Conservation (phyloP, 2,113 vertebrate species). For the Leucoraja erinaceus region DNA sequence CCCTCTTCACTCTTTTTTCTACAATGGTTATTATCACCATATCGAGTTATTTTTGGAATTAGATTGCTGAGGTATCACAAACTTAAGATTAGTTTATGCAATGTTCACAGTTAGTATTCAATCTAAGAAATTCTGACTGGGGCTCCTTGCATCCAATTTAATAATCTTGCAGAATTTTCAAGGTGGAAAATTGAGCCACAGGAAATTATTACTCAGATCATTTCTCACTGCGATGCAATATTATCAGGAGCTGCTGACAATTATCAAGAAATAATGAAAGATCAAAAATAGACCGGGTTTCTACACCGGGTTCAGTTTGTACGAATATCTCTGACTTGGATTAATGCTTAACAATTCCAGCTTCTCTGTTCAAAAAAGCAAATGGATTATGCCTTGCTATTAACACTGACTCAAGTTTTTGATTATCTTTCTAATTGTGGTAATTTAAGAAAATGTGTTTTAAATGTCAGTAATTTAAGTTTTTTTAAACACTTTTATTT, state of each 20-base stretch:
- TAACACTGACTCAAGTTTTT: neutral
- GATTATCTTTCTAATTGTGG: neutral
- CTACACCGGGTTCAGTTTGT: neutral
- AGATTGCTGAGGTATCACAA: neutral
- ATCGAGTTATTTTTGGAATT: neutral
- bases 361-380: neutral
- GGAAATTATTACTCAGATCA: neutral
- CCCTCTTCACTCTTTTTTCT: no score
- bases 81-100: neutral
- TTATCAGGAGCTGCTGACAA: neutral
- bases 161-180: neutral
- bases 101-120: neutral
- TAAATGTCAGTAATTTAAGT: neutral
- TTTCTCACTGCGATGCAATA: neutral
- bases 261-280: neutral
- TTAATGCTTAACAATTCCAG: neutral
- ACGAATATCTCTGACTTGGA: neutral
- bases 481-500: neutral
- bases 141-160: neutral
- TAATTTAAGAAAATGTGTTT: neutral
- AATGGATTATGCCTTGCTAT: neutral
- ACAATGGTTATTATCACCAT: neutral
- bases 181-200: neutral
- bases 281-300: neutral
- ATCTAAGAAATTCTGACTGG: neutral